Evolutionary conservation across 2,113 vertebrate genomes (phyloP).

Genomic region (Clinocottus analis): DNA sequence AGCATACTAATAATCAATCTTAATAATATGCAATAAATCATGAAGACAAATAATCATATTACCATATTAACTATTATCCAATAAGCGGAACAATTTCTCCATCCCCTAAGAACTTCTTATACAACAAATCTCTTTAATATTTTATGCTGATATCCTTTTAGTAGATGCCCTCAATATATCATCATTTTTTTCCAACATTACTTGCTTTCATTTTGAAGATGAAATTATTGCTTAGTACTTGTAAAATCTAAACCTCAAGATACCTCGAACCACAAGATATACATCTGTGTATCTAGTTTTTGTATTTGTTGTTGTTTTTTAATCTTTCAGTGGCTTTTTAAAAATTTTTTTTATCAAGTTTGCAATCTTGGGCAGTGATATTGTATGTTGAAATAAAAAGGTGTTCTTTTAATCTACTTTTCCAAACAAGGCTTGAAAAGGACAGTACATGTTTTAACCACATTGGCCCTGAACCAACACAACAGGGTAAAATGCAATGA

Average conservation of each 20-base stretch:
- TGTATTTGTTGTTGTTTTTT: background rate
- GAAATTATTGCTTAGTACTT: background rate
- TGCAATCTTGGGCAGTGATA: conserved; percentile 13
- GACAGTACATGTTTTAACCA: background rate
- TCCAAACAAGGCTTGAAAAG: conserved; percentile 8
- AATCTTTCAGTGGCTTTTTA: conserved; percentile 10
- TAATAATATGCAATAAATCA: conserved; percentile 19
- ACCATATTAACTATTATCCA: background rate
- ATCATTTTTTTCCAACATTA: background rate
- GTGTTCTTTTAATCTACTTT: conserved; percentile 11
- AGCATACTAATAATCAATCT: conserved; percentile 4
- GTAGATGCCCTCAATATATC: background rate
- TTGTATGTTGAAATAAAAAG: conserved; percentile 11
- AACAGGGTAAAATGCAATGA: background rate
- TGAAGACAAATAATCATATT: background rate
- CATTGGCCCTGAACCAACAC: conserved; percentile 19
- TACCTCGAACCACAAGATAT: conserved; percentile 6
- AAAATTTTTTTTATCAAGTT: conserved; percentile 10
- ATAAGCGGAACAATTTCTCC: background rate
- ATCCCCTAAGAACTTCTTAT: background rate
- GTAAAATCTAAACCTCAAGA: conserved; percentile 23
- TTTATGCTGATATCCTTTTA: background rate
- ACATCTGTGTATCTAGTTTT: conserved; percentile 3
- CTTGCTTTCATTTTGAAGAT: background rate
- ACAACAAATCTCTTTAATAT: background rate